A percentile compares a stretch with the other conserved stretches of the same genome.
Evolutionary conservation across 2,113 vertebrate genomes (phyloP).

Genomic region (Cygnus buccinator): DNA sequence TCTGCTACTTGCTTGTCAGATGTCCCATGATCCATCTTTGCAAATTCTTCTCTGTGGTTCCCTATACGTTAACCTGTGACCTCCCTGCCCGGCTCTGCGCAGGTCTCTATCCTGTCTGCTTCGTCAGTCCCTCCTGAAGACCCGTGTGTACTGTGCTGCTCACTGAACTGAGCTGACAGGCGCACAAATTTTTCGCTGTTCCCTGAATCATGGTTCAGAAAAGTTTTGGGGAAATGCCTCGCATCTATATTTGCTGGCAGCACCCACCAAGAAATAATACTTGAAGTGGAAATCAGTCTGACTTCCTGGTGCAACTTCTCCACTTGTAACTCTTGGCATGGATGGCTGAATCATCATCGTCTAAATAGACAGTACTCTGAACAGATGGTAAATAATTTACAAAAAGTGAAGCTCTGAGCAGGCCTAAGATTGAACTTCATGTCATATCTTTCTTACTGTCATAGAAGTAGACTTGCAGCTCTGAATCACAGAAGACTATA

Average conservation of each 20-base stretch:
- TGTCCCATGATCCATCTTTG: neutral
- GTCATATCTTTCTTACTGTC: conserved; percentile 51
- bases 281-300: conserved; percentile 51
- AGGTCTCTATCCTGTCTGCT: neutral
- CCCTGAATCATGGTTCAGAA: neutral
- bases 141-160: neutral
- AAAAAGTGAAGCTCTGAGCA: conserved; percentile 41
- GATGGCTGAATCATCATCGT: conserved; percentile 50
- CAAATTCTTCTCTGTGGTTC: neutral
- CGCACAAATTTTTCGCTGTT: conserved; percentile 22
- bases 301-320: conserved; percentile 48
- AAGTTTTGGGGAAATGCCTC: conserved; percentile 31
- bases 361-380: conserved; percentile 63
- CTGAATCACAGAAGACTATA: conserved; percentile 43
- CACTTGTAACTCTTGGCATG: conserved; percentile 51
- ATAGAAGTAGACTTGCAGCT: conserved; percentile 31
- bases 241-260: conserved; percentile 17
- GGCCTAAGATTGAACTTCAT: conserved; percentile 47
- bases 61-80: neutral
- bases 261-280: conserved; percentile 25
- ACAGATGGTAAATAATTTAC: conserved; percentile 70
- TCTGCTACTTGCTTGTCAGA: conserved; percentile 8
- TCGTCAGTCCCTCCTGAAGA: neutral
- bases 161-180: neutral
- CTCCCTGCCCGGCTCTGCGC: neutral